These are phyloP conservation scores for Amphipoea oculea DNA, from an alignment of 2,888 invertebrate species.

Conservation along the genomic window DNA sequence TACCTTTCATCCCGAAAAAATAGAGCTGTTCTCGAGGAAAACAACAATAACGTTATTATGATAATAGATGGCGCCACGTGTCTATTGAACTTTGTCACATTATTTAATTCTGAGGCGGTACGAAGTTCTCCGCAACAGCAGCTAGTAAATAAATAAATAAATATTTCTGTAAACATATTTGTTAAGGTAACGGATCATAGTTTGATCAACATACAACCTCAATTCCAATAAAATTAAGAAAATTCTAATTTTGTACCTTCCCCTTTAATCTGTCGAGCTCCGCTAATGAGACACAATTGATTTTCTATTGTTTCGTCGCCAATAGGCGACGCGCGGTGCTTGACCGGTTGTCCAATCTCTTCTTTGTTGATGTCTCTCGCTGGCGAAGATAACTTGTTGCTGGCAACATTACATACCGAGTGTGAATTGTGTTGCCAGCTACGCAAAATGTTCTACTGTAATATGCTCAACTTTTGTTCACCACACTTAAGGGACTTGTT, in stretches of 20 bases:
- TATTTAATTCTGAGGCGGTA: no score
- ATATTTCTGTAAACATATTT: not conserved
- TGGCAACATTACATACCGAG: constrained; percentile 1
- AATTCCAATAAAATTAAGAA: no score
- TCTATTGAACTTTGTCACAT: no score
- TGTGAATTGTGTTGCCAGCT: not conserved
- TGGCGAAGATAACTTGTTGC: not conserved
- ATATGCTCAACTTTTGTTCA: not conserved
- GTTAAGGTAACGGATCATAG: not conserved
- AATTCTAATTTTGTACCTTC: not conserved
- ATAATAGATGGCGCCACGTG: no score
- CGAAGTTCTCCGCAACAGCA: no score
- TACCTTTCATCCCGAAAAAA: no score
- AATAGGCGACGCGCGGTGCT: no score
- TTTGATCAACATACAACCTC: not conserved
- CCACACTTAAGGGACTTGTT: not conserved
- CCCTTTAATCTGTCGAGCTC: no score
- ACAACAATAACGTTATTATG: no score
- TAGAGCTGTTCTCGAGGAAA: no score
- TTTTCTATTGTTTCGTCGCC: no score
- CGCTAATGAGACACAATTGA: no score
- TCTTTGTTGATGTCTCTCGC: not conserved
- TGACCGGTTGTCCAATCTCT: not conserved
- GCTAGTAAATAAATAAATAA: not conserved
- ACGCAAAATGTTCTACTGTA: not conserved